Conservation (phyloP, 2,113 vertebrate genomes). For the Girardinichthys multiradiatus region DNA sequence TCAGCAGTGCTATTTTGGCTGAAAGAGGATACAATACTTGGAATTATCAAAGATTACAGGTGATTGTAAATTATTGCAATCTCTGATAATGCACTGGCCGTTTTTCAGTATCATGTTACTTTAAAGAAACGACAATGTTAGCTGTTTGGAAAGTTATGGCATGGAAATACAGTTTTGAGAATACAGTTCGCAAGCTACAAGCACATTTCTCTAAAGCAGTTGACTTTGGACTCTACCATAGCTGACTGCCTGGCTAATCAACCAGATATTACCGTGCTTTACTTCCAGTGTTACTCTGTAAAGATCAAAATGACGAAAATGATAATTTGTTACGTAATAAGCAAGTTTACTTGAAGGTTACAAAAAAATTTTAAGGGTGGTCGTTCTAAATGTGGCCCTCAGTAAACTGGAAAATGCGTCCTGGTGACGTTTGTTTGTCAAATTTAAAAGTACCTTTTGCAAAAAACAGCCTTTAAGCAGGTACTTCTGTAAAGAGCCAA, state of each 20-base stretch:
- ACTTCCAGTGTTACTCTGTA: too few species aligned
- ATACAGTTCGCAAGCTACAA: too few species aligned
- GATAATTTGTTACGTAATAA: too few species aligned
- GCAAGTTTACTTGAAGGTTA: too few species aligned
- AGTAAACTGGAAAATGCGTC: background rate
- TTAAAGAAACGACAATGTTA: background rate
- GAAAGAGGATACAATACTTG: background rate
- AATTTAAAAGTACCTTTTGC: background rate
- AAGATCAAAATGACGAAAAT: too few species aligned
- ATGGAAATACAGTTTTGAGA: background rate
- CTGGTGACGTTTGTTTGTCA: background rate
- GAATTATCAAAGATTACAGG: slow-evolving; percentile 5
- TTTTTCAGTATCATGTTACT: background rate
- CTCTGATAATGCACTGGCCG: background rate
- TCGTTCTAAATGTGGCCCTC: background rate
- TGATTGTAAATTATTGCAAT: slow-evolving; percentile 8
- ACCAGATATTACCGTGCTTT: too few species aligned
- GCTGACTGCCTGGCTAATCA: too few species aligned
- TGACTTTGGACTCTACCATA: too few species aligned
- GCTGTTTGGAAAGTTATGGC: background rate
- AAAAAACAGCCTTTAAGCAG: background rate
- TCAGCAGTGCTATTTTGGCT: background rate
- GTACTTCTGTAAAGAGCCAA: too few species aligned
- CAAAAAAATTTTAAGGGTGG: background rate
- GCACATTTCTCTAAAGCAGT: too few species aligned